Conservation (phyloP, 2,888 invertebrate genomes). For the Drosophila hamatofila region DNA sequence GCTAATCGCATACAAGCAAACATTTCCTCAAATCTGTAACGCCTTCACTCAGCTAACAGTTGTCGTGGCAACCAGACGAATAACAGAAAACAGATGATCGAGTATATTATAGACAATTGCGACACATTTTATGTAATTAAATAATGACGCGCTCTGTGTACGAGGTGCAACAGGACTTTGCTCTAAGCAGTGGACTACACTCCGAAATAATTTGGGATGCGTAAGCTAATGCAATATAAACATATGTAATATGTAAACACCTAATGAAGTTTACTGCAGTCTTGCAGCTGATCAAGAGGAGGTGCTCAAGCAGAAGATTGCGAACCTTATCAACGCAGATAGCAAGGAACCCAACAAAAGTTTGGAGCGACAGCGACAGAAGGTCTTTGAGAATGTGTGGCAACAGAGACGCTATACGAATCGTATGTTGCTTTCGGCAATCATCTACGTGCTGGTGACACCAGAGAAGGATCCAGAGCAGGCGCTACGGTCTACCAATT, state of each 20-base stretch:
- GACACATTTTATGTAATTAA: slow-evolving; percentile 6
- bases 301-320: slow-evolving; percentile 62
- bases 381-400: slow-evolving; percentile 73
- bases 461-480: slow-evolving; percentile 45
- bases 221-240: slow-evolving; percentile 54
- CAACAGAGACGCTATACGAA: slow-evolving; percentile 77
- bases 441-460: slow-evolving; percentile 76
- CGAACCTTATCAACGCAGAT: slow-evolving; percentile 46
- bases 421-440: slow-evolving; percentile 73
- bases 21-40: background rate
- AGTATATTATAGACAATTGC: slow-evolving; percentile 3
- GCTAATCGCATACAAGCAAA: background rate
- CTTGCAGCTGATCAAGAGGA: slow-evolving; percentile 61
- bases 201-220: slow-evolving; percentile 81
- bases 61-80: slow-evolving; percentile 25
- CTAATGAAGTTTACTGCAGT: slow-evolving; percentile 19
- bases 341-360: slow-evolving; percentile 3
- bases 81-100: slow-evolving; percentile 8
- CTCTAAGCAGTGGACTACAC: slow-evolving; percentile 63
- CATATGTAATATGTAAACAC: background rate
- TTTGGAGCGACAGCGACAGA: slow-evolving; percentile 54
- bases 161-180: slow-evolving; percentile 79
- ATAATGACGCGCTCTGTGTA: slow-evolving; percentile 62
- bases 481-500: slow-evolving; percentile 59
- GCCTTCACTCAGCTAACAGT: slow-evolving; percentile 7